Evolutionary conservation across 2,888 invertebrate species (phyloP).

Genomic region (Ametastegia equiseti): DNA sequence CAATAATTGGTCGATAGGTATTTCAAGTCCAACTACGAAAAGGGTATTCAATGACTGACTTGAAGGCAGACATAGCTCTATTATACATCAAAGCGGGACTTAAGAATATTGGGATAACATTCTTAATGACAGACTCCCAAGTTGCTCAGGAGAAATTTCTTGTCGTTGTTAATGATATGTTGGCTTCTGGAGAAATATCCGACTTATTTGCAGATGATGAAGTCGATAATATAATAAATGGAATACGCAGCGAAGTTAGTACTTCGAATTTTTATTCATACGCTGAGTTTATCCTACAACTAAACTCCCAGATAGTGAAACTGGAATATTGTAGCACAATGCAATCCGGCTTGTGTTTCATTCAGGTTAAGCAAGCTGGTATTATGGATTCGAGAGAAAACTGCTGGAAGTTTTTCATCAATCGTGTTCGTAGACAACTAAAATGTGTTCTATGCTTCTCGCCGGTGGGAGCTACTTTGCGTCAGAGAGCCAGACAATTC

Average conservation of each 20-base stretch:
- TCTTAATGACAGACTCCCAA: slow-evolving; percentile 96
- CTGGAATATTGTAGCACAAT: background rate
- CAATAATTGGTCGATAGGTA: slow-evolving; percentile 75
- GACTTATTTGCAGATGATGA: slow-evolving; percentile 95
- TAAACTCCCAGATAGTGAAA: background rate
- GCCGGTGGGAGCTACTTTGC: slow-evolving; percentile 93
- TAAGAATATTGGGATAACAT: slow-evolving; percentile 90
- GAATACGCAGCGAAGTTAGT: slow-evolving; percentile 84
- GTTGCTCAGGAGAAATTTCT: slow-evolving; percentile 94
- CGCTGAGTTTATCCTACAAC: slow-evolving; percentile 27
- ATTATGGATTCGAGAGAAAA: slow-evolving; percentile 92
- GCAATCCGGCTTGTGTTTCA: slow-evolving; percentile 25
- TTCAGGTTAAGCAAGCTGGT: slow-evolving; percentile 87
- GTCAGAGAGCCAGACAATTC: slow-evolving; percentile 93
- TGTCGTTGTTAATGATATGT: slow-evolving; percentile 94
- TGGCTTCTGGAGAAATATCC: slow-evolving; percentile 96
- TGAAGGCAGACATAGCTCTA: slow-evolving; percentile 85
- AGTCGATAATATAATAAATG: slow-evolving; percentile 89
- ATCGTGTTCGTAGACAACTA: slow-evolving; percentile 87
- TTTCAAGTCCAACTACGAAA: slow-evolving; percentile 95
- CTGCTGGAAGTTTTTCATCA: slow-evolving; percentile 97
- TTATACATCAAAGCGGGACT: slow-evolving; percentile 93
- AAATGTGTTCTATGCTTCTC: slow-evolving; percentile 95
- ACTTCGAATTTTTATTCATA: no score
- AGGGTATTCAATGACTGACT: slow-evolving; percentile 89